phyloP scores from a whole-genome alignment of 2,888 invertebrate genomes.

The Proisotoma minuta region DNA sequence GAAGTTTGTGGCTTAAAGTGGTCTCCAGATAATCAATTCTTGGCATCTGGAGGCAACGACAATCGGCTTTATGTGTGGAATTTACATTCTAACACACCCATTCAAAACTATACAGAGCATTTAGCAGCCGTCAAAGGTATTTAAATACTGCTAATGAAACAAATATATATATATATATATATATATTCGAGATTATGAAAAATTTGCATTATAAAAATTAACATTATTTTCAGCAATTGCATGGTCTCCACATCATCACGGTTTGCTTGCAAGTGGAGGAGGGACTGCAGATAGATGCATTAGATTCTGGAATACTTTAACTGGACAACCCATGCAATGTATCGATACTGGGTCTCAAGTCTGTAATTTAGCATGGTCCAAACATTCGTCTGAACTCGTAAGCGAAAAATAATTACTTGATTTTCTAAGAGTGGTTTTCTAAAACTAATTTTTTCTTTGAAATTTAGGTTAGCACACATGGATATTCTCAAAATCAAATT shows the following conservation, averaged over 20 bases:
- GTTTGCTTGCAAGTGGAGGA: slow-evolving; percentile 91
- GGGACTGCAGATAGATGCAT: slow-evolving; percentile 93
- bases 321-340: slow-evolving; percentile 96
- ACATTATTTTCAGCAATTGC: slow-evolving; percentile 67
- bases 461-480: slow-evolving; percentile 76
- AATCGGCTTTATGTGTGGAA: slow-evolving; percentile 91
- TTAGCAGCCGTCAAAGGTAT: slow-evolving; percentile 83
- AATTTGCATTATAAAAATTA: not conserved
- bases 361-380: slow-evolving; percentile 97
- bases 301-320: slow-evolving; percentile 96
- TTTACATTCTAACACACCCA: slow-evolving; percentile 77
- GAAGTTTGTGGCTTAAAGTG: slow-evolving; percentile 95
- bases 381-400: slow-evolving; percentile 94
- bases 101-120: slow-evolving; percentile 94
- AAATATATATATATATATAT: not conserved
- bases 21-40: slow-evolving; percentile 95
- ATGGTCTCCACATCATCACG: slow-evolving; percentile 99
- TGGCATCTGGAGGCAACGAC: slow-evolving; percentile 98
- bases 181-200: not conserved
- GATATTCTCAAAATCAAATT: slow-evolving; percentile 98
- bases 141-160: not conserved
- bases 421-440: not conserved
- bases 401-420: slow-evolving; percentile 47
- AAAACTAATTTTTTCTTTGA: slow-evolving; percentile 3
- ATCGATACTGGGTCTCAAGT: slow-evolving; percentile 98